Conservation (phyloP, 2,113 vertebrate genomes). For the Leptosomus discolor region DNA sequence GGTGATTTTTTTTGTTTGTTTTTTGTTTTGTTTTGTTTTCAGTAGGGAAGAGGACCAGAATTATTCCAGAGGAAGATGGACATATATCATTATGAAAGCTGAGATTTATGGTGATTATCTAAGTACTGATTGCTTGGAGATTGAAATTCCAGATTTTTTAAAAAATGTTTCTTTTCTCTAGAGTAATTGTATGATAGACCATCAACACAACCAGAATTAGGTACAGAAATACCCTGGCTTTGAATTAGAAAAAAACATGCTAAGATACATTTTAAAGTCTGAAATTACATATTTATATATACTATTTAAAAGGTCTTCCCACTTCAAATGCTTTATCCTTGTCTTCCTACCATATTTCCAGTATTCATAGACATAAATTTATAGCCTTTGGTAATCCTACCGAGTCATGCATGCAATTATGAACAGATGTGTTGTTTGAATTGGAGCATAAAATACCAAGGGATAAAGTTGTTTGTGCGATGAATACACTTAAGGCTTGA, state of each 20-base stretch:
- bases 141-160: not conserved
- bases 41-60: not conserved
- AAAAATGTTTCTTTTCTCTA: not conserved
- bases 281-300: not conserved
- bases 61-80: not conserved
- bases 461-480: slow-evolving; percentile 15
- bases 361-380: not conserved
- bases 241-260: not conserved
- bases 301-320: not conserved
- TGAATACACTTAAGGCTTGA: not conserved
- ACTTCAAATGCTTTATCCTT: not conserved
- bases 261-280: not conserved
- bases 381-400: slow-evolving; percentile 19
- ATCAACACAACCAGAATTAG: not conserved
- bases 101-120: not conserved
- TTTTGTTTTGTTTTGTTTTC: not conserved
- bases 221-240: not conserved
- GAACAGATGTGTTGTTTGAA: slow-evolving; percentile 43
- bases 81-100: not conserved
- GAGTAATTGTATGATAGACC: not conserved
- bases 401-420: slow-evolving; percentile 6
- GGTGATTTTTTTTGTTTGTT: not conserved
- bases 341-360: not conserved
- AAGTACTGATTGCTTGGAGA: not conserved
- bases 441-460: slow-evolving; percentile 35